Percentiles rank a stretch among this genome's conserved stretches.
Conservation (phyloP, 1,140 invertebrate species). For the Procambarus virginalis region DNA sequence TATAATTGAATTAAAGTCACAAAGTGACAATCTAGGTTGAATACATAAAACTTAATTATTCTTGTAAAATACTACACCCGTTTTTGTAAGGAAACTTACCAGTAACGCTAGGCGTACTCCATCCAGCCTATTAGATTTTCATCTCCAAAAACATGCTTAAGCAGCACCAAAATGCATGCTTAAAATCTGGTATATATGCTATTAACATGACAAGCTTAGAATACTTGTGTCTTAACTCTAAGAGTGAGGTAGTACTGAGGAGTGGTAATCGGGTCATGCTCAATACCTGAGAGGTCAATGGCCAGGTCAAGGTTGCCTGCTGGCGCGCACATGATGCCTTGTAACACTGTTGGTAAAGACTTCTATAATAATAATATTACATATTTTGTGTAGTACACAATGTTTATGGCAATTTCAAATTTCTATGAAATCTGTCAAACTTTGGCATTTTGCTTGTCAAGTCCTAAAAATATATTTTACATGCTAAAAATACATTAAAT, state of each 20-base stretch:
- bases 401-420: constrained; percentile 2
- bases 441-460: neutral
- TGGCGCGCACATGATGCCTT: neutral
- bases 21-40: constrained; percentile 20
- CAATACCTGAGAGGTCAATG: neutral
- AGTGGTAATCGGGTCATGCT: neutral
- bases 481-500: neutral
- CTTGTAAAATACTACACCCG: neutral
- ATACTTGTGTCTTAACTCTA: constrained; percentile 33
- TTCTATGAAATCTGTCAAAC: neutral
- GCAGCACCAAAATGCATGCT: constrained; percentile 15
- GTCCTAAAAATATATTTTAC: neutral
- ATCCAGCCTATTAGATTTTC: constrained; percentile 19
- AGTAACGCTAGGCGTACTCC: constrained; percentile 7
- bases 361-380: neutral
- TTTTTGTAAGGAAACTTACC: neutral
- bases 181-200: constrained; percentile 35
- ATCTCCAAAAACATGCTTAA: constrained; percentile 8
- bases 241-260: constrained; percentile 33
- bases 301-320: neutral
- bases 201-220: constrained; percentile 39
- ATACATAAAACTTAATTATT: constrained; percentile 24
- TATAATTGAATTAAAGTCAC: constrained; percentile 15
- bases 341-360: neutral
- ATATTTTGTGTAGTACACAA: neutral